Base-by-base conservation (phyloP, 2,797 vertebrate species). In the Arnoldichthys spilopterus region DNA sequence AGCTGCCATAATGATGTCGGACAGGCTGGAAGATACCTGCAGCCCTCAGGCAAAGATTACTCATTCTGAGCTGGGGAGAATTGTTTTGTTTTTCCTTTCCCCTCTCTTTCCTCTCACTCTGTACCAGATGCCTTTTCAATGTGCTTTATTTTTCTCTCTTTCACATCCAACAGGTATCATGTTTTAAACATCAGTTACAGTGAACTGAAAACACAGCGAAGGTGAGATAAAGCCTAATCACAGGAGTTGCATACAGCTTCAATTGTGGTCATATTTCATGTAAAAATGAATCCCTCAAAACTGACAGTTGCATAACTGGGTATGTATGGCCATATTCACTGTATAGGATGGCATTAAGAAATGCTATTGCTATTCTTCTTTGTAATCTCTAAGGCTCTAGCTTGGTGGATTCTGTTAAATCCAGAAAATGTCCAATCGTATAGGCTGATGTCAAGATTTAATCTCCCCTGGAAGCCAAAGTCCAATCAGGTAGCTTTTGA, bases 1-100 rank as follows among this genome's bases (percentile, higher is more conserved):
- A 75, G 56, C 72, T 67, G 68, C 45, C 63, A 30, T 81, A 74
- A 84, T 76, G 64, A 82, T 72, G 69, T 76, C 71, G 49, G 64
- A 72, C 64, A 79, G 53, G 71, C 76, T 75, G 70, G 79, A 80
- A 80, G 32, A 68, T 75, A 80, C 80, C 78, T 79, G 54, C 74
- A 56, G 71, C 78, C 75, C 74, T 71, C 74, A 72, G 82, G 81
- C 64, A 78, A 78, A 76, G 79, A 83, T 74, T 76, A 59, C 32
- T 43, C 34, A 72, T 77, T 78, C 40, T 18, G 68, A 64, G 37
- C 59, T 40, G 64, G 54, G 70, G 72, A 61, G 20, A 56, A 75
- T 63, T 71, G 54, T 71, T 63, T 75, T 18, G 43, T 62, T 47
- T 75, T 69, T 54, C 45, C 26, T 58, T 28, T 24, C 51, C 30